Base-by-base conservation (phyloP, 2,888 invertebrate genomes). In the Tinea semifulvella region DNA sequence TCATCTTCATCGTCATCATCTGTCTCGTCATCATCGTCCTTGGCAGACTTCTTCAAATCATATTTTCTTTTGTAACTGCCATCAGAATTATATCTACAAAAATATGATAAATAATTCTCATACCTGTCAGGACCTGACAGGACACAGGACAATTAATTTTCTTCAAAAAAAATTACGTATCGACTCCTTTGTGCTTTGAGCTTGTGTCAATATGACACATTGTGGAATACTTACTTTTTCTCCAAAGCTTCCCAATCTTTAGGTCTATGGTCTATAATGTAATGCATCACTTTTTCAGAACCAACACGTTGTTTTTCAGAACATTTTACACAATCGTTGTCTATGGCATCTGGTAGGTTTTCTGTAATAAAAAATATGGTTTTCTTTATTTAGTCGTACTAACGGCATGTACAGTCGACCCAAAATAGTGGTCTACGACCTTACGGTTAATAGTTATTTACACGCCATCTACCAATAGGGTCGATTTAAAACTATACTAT, bases 271-370 rank as follows among this genome's bases (percentile, higher is more conserved):
- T 85, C 84, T 44, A 85, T 85, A 44, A 87, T 66, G 55, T 76
- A 85, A 38, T 82, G 82, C 56, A 88, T 86, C 8, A 90, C 86
- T 54, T 82, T 81, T 42, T 88, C 85, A 1, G 89, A 84, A 2
- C 87, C 87, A 38, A 76, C 72, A 39, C 80, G 84, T 60, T 90
- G 90, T 49, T 82, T 85, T 26, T 84, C 82, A 7, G 84, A 87
- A 58, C 90, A 90, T 61, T 87, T 89, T 42, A 63, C 67, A 58
- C 90, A 90, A 51, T 87, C 85, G 35, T 86, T 87, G 51, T 80
- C 71, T 45, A 90, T 84, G 0, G 90, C 90, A 56, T 90, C 90
- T 0, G 89, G 89, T 38, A 90, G 74, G 50, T 85, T 87, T 46
- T 79, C 90, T 80, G 52, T 0, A 57, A 58, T 22, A 36, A 5